phyloP scores from a whole-genome alignment of 53 echinoderm and acorn worm species.

The Mesocentrotus franciscanus region DNA sequence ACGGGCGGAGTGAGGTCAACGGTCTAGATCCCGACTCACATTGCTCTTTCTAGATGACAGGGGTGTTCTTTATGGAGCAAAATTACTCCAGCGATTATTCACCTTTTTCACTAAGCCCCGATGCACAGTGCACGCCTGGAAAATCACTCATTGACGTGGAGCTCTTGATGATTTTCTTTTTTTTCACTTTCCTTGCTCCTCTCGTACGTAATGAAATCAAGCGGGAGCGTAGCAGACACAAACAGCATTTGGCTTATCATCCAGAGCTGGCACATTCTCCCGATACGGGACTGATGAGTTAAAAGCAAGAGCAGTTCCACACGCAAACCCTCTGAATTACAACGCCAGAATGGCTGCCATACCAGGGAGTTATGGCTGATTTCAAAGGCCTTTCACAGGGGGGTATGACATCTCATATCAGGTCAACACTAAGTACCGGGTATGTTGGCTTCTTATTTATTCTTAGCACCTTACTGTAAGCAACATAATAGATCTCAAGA shows the following conservation, averaged over 20 bases:
- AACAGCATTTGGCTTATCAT: conserved; percentile 54
- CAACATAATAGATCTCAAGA: not conserved
- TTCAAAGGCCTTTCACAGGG: not conserved
- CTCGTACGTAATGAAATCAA: conserved; percentile 48
- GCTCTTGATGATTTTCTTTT: not conserved
- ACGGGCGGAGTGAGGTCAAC: conserved; percentile 38
- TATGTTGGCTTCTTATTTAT: not conserved
- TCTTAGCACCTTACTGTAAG: not conserved
- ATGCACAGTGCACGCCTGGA: conserved; percentile 44
- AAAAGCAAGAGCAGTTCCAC: conserved; percentile 40
- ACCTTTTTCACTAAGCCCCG: conserved; percentile 27
- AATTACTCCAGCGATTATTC: conserved; percentile 37
- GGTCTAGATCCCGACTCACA: conserved; percentile 26
- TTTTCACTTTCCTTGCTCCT: not conserved
- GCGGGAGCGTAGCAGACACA: conserved; percentile 24
- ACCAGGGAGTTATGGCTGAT: not conserved
- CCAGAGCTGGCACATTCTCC: not conserved
- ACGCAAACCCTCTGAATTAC: conserved; percentile 41
- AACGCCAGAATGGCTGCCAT: conserved; percentile 39
- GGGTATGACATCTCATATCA: not conserved
- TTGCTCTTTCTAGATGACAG: not conserved
- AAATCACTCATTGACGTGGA: conserved; percentile 25
- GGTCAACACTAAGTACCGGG: not conserved
- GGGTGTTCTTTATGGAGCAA: conserved; percentile 26
- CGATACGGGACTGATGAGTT: conserved; percentile 35